phyloP scores from a whole-genome alignment of 2,888 invertebrate species.

The Chesias legatella region DNA sequence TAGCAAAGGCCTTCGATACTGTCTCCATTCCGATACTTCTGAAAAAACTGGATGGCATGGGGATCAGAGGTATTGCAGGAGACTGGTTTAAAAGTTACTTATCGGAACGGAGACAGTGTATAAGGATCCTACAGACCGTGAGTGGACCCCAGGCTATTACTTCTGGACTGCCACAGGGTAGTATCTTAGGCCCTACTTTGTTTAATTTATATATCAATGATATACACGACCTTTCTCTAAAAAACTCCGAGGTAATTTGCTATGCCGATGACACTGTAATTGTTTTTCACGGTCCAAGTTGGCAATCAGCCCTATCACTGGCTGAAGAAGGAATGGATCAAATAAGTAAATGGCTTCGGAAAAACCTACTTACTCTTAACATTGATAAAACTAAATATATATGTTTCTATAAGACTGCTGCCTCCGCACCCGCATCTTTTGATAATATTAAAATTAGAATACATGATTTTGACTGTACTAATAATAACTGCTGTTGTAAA shows the following conservation, averaged over 20 bases:
- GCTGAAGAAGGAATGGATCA: background rate
- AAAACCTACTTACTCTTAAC: background rate
- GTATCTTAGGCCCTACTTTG: background rate
- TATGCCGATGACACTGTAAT: constrained; percentile 3
- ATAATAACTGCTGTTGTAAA: too few relatives aligned
- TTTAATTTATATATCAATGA: too few relatives aligned
- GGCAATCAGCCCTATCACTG: too few relatives aligned
- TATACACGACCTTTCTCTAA: background rate
- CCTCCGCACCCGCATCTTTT: too few relatives aligned
- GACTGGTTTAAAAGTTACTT: too few relatives aligned
- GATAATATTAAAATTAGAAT: too few relatives aligned
- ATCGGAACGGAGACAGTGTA: too few relatives aligned
- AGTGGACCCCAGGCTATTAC: background rate
- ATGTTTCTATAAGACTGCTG: constrained; percentile 28
- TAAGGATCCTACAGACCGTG: background rate
- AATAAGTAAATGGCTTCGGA: background rate
- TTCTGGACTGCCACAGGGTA: constrained; percentile 2
- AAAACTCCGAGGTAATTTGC: constrained; percentile 13
- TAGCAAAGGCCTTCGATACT: too few relatives aligned
- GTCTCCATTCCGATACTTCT: too few relatives aligned
- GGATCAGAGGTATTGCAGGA: too few relatives aligned
- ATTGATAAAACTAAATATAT: background rate
- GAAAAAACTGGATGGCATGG: too few relatives aligned
- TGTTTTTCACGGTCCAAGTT: background rate
- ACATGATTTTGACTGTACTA: too few relatives aligned